phyloP scores from a whole-genome alignment of 2,888 invertebrate genomes.

The Palloptera scutellata region DNA sequence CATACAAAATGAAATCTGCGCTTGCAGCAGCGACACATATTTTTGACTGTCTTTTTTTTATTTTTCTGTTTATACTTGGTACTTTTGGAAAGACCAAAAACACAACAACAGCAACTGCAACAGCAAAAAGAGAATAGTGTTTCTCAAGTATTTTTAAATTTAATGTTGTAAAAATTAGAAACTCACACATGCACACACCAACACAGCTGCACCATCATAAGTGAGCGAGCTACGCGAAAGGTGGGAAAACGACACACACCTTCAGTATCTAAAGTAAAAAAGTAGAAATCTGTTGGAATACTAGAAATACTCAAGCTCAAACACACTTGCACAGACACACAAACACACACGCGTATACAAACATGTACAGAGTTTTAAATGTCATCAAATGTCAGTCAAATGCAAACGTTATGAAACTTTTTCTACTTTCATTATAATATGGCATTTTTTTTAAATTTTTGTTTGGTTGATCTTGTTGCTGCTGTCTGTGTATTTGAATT shows the following conservation, averaged over 20 bases:
- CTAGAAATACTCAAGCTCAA: not conserved
- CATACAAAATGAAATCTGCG: not conserved
- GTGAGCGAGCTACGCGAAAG: slow-evolving; percentile 10
- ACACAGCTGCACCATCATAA: not conserved
- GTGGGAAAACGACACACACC: slow-evolving; percentile 14
- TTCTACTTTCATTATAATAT: not conserved
- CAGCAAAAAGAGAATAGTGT: slow-evolving; percentile 5
- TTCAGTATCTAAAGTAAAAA: slow-evolving; percentile 13
- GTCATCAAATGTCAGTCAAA: slow-evolving; percentile 34
- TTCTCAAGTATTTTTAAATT: too few relatives aligned
- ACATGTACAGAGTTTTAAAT: not conserved
- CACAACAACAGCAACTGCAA: slow-evolving; percentile 17
- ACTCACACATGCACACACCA: slow-evolving; percentile 6
- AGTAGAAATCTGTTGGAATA: slow-evolving; percentile 2
- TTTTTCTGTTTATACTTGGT: too few relatives aligned
- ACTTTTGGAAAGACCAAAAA: not conserved
- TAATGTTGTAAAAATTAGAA: not conserved
- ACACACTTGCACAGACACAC: too few relatives aligned
- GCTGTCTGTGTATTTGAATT: not conserved
- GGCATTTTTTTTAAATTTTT: not conserved
- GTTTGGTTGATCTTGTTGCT: slow-evolving; percentile 7
- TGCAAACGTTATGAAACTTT: slow-evolving; percentile 31
- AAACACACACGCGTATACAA: not conserved
- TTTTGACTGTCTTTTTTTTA: too few relatives aligned
- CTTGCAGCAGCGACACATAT: slow-evolving; percentile 5